Evolutionary conservation across 1,140 invertebrate genomes (phyloP), one percentile per base, ranked within the genome.

Genomic region (Cyphomyrmex costatus): DNA sequence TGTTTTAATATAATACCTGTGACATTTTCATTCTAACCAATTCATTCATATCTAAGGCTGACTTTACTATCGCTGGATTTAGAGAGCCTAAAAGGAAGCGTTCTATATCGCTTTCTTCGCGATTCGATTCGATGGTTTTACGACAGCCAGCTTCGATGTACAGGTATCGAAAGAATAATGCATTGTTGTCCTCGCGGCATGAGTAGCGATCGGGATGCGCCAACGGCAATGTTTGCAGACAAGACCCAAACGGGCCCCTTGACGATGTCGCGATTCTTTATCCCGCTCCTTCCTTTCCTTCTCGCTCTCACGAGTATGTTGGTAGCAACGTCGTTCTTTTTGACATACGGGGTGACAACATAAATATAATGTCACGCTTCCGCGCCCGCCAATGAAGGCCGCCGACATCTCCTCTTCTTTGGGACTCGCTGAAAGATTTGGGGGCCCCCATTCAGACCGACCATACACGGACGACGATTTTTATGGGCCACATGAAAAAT

Each of bases 351-450:
- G 93, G 92, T 95, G 94, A 94, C 93, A 94, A 95, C 94, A 95
- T 95, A 95, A 95, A 95, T 95, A 95, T 94, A 94, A 95, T 95
- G 94, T 95, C 93, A 95, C 93, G 94, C 93, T 95, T 91, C 92
- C 91, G 79, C 92, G 94, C 92, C 89, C 91, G 91, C 92, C 94
- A 94, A 95, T 94, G 90, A 78, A 84, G 58, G 79, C 70, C 79
- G 60, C 19, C 68, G 79, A 53, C 33, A 53, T 71, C 30, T 76
- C 10, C 53, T 80, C 70, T 71, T 82, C 63, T 71, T 60, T 51
- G 79, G 85, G 83, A 27, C 42, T 77, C 58, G 42, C 84, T 88
- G 88, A 89, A 88, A 87, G 74, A 63, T 83, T 83, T 63, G 16
- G 79, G 61, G 53, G 60, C 78, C 70, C 78, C 73, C 66, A 91